A percentile compares a stretch with the other conserved stretches of the same genome.
phyloP scores from a whole-genome alignment of 2,888 invertebrate species.

The Mesorhabditis sp. region DNA sequence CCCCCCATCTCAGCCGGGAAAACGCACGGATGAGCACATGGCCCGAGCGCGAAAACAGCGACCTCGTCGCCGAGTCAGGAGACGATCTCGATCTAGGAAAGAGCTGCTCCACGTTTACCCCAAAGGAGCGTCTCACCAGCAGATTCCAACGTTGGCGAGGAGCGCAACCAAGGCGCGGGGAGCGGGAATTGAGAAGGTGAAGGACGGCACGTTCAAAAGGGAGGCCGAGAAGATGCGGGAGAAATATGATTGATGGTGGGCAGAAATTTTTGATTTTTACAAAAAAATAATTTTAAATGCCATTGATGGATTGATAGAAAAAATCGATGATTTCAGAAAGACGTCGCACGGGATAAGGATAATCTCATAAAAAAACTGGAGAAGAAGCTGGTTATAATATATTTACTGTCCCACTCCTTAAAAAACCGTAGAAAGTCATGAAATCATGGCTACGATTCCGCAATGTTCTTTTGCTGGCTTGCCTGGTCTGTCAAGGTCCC shows the following conservation, averaged over 20 bases:
- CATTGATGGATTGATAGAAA: not conserved
- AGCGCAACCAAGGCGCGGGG: slow-evolving; percentile 29
- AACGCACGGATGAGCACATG: slow-evolving; percentile 29
- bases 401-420: too few species aligned
- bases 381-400: slow-evolving; percentile 45
- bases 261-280: not conserved
- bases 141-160: slow-evolving; percentile 31
- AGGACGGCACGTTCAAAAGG: slow-evolving; percentile 28
- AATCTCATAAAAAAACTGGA: slow-evolving; percentile 41
- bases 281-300: slow-evolving; percentile 13
- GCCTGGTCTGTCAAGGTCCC: too few species aligned
- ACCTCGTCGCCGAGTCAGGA: slow-evolving; percentile 43
- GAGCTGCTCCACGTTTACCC: too few species aligned
- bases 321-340: slow-evolving; percentile 37
- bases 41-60: slow-evolving; percentile 30
- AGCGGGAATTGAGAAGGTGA: slow-evolving; percentile 29
- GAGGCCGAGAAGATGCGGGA: slow-evolving; percentile 29
- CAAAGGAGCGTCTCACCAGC: slow-evolving; percentile 29
- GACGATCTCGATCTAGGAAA: slow-evolving; percentile 26
- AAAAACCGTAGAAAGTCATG: too few species aligned
- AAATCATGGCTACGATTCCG: too few species aligned
- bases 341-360: slow-evolving; percentile 42
- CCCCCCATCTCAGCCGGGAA: slow-evolving; percentile 14
- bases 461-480: too few species aligned
- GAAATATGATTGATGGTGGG: slow-evolving; percentile 38